Base-by-base conservation (phyloP, 2,113 vertebrate genomes). In the Macroglossus sobrinus region DNA sequence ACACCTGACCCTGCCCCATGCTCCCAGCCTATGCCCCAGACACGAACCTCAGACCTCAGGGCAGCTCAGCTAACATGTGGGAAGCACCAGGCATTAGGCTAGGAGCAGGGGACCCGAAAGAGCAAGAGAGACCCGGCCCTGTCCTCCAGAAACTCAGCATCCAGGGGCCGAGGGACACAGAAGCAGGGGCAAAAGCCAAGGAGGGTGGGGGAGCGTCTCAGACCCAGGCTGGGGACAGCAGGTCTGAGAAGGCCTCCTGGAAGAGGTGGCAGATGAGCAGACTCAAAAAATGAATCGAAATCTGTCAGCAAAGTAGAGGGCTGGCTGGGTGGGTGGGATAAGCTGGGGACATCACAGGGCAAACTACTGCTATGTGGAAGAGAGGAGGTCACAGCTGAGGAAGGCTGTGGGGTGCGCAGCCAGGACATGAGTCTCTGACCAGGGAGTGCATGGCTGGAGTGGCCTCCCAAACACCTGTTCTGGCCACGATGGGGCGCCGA, bases 391-490 rank as follows among this genome's bases (percentile, higher is more conserved):
- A 55, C 3, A 14, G 43, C 43, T 64, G 35, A 63, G 26, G 30
- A 45, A 28, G 57, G 85, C 35, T 1, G 1, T 40, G 19, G 61
- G 26, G 24, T 10, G 57, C 1, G 47, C 47, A 50, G 47, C 47
- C 47, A 50, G 47, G 47, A 50, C 47, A 3, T 0, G 33, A 57
- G 7, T 40, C 38, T 63, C n/a, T n/a, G 63, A 66, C 92, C 7
- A 4, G 92, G 38, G 24, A 0, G 0, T 12, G 28, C 3, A 13
- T 1, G 26, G 57, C 22, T 1, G 0, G 40, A 11, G n/a, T 21
- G 53, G 75, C 35, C 59, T 64, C 87, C 24, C 55, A 61, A 30
- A 61, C 10, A 5, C 78, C 55, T 30, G 38, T 26, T 30, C 38
- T 21, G 79, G 38, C 57, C 57, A 38, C 12, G 24, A 22, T 45